Base-by-base conservation (phyloP, 2,797 vertebrate genomes). In the Manis pentadactyla region DNA sequence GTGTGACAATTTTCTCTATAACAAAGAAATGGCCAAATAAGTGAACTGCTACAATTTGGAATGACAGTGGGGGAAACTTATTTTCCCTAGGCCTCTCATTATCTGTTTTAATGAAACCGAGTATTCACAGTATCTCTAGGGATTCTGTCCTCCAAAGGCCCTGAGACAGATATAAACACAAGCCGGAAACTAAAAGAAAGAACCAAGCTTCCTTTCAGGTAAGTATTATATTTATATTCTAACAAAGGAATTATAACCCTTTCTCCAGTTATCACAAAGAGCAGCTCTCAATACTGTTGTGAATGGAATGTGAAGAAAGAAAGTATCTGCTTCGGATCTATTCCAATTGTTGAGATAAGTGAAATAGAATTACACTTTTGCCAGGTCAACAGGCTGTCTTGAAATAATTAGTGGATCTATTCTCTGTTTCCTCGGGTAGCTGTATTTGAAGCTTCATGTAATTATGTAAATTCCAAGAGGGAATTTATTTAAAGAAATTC, bases 91-190 rank as follows among this genome's bases (percentile, higher is more conserved):
- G 5, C 5, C 25, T 9, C 61, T 46, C 0, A 68, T 5, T 34
- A 69, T 9, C 1, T 66, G 2, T 77, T 81, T 93, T 91, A 90
- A 87, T 77, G 29, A 96, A 94, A 55, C 1, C 0, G 19, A 13
- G 9, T 55, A 13, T 87, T 94, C 25, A 71, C 10, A 55, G 49
- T 61, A 78, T 21, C 94, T 18, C 59, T 53, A 9, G 93, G 31
- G 82, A 97, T 34, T 49, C 10, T 10, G 59, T 75, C 31, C 83
- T 66, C 81, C 63, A 84, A 84, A 88, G 74, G 5, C 11, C 10
- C 2, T n/a, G 39, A 66, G 31, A 31, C 83, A 96, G 94, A 96
- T 93, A 95, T 79, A 97, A 96, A 85, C 49, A 49, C 78, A 39
- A 18, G 42, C 19, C 46, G 55, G 29, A 93, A 90, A 77, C 55